These are phyloP conservation scores for Nephrotoma appendiculata DNA, from an alignment of 2,888 invertebrate genomes.

Conservation along the genomic window DNA sequence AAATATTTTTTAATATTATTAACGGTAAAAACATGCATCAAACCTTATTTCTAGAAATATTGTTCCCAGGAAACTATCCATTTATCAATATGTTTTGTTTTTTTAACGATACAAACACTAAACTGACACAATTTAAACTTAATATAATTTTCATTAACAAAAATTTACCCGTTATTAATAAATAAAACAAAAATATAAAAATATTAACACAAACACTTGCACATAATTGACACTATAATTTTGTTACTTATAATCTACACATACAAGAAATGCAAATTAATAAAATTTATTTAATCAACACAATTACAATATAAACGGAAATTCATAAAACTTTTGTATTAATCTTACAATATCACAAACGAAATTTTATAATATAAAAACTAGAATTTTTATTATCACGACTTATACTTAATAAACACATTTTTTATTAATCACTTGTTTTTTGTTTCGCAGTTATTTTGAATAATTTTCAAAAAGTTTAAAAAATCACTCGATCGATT, in stretches of 20 bases:
- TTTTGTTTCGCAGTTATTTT: no score
- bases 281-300: not conserved
- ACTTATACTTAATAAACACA: no score
- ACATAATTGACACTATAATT: not conserved
- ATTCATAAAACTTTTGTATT: not conserved
- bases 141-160: not conserved
- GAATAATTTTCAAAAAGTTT: no score
- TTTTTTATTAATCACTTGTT: no score
- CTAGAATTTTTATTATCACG: not conserved
- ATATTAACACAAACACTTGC: not conserved
- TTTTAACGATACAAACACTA: not conserved
- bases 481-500: no score
- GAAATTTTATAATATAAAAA: not conserved
- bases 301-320: not conserved
- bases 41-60: not conserved
- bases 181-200: not conserved
- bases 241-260: no score
- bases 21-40: not conserved
- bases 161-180: not conserved
- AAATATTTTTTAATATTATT: not conserved
- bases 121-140: not conserved
- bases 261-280: not conserved
- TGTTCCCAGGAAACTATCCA: not conserved
- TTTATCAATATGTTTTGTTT: not conserved
- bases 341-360: not conserved